Base-by-base conservation (phyloP, 2,113 vertebrate species). In the Tychaedon coryphoeus region DNA sequence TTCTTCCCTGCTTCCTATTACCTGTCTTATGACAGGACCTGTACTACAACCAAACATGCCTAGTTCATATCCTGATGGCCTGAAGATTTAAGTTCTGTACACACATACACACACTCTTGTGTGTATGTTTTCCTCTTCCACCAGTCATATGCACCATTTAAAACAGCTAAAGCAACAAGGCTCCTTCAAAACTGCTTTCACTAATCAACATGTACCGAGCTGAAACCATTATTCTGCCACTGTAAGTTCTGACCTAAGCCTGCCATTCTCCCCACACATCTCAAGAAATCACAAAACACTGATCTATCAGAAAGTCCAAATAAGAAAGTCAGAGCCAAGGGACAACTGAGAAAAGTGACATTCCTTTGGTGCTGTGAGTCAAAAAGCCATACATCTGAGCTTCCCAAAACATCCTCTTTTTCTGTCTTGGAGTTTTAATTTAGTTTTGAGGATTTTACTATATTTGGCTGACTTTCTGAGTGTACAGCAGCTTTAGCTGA, bases 401-500 rank as follows among this genome's bases (percentile, higher is more conserved):
- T 66, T 83, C 47, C 33, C 12, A 51, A 56, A 31, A 76, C 29
- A 9, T 45, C 58, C 8, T 86, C 23, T 42, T 90, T 43, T 86
- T 72, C 42, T 70, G 9, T 76, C 42, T 85, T 53, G 9, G 33
- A 90, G n/a, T 73, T 56, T 73, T 61, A 76, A 76, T 79, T 88
- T 66, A 18, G n/a, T 66, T 88, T 76, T 80, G 47, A 80, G 60
- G 47, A 43, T 70, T 94, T 88, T 60, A 23, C 75, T 93, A 10
- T 61, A 7, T 77, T 93, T 95, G 86, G 53, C 79, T 93, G 56
- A 50, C 60, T 90, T 90, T 86, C 94, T 93, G 75, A 43, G 22
- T 2, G 9, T 67, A 54, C 67, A 83, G 43, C 71, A 90, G 82
- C 67, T 88, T 92, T 67, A 78, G 51, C 6, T 84, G 84, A 83